A percentile compares a stretch with the other conserved stretches of the same genome.
phyloP scores from a whole-genome alignment of 2,113 vertebrate genomes.

The Bothrops jararaca region DNA sequence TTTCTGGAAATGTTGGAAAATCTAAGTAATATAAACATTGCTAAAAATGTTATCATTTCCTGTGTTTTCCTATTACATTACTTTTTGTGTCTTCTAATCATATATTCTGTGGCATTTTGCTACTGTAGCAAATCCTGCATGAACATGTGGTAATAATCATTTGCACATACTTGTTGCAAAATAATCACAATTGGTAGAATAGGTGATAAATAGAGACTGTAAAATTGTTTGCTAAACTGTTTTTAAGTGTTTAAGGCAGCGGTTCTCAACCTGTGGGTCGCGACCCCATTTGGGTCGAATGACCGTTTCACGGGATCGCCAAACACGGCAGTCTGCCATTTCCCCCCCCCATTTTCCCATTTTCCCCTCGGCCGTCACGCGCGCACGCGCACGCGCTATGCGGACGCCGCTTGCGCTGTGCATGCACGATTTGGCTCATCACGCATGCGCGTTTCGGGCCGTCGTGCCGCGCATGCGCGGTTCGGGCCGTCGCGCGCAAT shows the following conservation, averaged over 20 bases:
- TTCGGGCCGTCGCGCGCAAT: too few relatives aligned
- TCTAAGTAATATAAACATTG: neutral
- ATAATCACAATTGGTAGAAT: neutral
- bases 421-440: too few relatives aligned
- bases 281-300: too few relatives aligned
- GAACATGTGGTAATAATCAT: neutral
- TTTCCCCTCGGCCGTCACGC: too few relatives aligned
- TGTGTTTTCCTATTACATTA: neutral
- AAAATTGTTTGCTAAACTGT: neutral
- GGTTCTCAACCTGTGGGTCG: too few relatives aligned
- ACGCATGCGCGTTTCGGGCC: too few relatives aligned
- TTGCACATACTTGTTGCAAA: neutral
- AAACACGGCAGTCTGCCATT: too few relatives aligned
- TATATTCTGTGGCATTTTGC: neutral
- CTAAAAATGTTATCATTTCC: neutral
- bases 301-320: too few relatives aligned
- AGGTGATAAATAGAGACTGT: neutral
- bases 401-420: too few relatives aligned
- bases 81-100: neutral
- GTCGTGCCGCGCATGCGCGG: too few relatives aligned
- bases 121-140: neutral
- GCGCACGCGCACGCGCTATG: too few relatives aligned
- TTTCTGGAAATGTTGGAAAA: neutral
- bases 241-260: neutral
- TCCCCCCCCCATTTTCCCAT: too few relatives aligned